Conservation (phyloP, 1,140 invertebrate genomes). For the Coboldia fuscipes region DNA sequence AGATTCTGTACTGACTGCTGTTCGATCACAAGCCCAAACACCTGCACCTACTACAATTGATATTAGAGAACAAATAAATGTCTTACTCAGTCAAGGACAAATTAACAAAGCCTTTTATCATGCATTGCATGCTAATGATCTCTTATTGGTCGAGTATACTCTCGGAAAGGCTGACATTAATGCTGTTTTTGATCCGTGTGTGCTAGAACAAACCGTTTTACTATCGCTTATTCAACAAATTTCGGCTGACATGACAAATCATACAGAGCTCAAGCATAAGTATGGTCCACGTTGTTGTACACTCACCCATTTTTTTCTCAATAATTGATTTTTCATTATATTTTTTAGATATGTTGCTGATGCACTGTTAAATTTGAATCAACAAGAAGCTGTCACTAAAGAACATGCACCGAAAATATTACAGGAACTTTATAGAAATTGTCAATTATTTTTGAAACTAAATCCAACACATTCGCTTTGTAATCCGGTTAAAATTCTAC, state of each 20-base stretch:
- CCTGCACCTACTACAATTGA: conserved; percentile 35
- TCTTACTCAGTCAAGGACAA: conserved; percentile 48
- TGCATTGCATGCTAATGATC: conserved; percentile 69
- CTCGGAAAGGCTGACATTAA: conserved; percentile 60
- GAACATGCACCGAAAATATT: conserved; percentile 69
- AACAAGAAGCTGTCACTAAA: conserved; percentile 47
- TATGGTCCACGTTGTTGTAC: conserved; percentile 19
- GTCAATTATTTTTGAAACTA: conserved; percentile 40
- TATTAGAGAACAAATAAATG: conserved; percentile 45
- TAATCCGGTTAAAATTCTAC: conserved; percentile 51
- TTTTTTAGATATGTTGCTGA: conserved; percentile 63
- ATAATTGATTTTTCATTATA: conserved; percentile 7
- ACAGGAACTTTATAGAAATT: conserved; percentile 47
- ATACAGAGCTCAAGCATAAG: conserved; percentile 78
- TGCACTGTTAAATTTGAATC: conserved; percentile 64
- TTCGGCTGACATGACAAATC: conserved; percentile 58
- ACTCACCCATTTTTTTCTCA: conserved; percentile 4
- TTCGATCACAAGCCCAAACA: conserved; percentile 44
- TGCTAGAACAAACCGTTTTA: conserved; percentile 63
- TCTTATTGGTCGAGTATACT: conserved; percentile 60
- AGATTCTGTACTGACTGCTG: conserved; percentile 29
- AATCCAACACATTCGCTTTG: conserved; percentile 45
- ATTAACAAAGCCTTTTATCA: conserved; percentile 73
- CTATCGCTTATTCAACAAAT: conserved; percentile 84
- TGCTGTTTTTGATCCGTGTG: conserved; percentile 50